Percentiles rank a stretch among this genome's conserved stretches.
These are phyloP conservation scores for Neopipo cinnamomea DNA, from an alignment of 2,113 vertebrate species.

Conservation along the genomic window DNA sequence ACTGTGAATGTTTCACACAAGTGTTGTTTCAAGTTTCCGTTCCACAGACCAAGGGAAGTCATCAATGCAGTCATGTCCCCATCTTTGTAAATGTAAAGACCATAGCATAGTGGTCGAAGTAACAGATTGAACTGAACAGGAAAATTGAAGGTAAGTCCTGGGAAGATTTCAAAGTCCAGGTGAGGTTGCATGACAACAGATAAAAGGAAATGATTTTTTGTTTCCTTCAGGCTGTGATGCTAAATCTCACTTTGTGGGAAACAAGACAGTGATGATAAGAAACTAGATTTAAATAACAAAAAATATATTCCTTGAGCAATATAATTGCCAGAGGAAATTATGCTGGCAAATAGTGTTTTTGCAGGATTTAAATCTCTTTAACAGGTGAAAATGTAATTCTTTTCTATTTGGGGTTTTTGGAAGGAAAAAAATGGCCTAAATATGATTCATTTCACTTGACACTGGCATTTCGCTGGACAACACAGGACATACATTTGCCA, in stretches of 20 bases:
- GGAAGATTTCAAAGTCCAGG: neutral
- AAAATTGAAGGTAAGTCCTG: neutral
- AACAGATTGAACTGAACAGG: neutral
- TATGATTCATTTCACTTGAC: neutral
- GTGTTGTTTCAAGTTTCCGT: neutral
- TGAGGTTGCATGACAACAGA: neutral
- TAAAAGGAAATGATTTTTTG: neutral
- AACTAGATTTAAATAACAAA: neutral
- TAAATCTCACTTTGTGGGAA: neutral
- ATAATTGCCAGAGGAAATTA: neutral
- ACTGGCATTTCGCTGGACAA: conserved; percentile 1
- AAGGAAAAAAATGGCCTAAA: neutral
- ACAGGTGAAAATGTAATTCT: neutral
- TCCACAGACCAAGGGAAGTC: neutral
- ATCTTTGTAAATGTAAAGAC: neutral
- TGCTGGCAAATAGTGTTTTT: neutral
- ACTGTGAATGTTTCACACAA: neutral
- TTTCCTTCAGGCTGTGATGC: neutral
- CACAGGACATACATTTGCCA: neutral
- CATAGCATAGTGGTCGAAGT: neutral
- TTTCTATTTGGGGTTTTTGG: neutral
- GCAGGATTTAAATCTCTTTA: neutral
- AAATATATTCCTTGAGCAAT: neutral
- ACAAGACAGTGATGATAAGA: neutral
- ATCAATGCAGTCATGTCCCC: neutral